Evolutionary conservation across 2,888 invertebrate species (phyloP).

Genomic region (Acholoe squamosa): DNA sequence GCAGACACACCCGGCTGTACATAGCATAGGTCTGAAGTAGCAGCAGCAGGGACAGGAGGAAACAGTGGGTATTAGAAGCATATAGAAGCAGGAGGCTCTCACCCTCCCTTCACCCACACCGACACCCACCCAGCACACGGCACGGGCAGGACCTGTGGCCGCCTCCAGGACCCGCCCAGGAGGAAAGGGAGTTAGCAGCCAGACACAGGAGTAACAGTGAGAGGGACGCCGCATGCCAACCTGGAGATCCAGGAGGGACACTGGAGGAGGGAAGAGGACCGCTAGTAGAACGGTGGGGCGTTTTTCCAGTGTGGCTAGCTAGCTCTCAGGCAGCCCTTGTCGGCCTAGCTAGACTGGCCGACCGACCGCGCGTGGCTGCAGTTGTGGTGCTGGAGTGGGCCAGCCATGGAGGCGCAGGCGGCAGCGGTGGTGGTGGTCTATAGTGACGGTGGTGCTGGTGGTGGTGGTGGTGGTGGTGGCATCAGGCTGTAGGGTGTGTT

Average conservation of each 20-base stretch:
- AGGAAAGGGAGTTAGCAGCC: background rate
- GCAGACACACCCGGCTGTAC: background rate
- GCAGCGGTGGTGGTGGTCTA: constrained; percentile 35
- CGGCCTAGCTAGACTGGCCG: constrained; percentile 1
- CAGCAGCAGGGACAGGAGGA: constrained; percentile 25
- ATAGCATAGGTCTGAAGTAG: background rate
- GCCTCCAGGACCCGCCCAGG: constrained; percentile 35
- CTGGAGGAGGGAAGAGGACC: background rate
- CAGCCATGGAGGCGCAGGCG: constrained; percentile 7
- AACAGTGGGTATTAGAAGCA: background rate
- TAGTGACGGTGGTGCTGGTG: constrained; percentile 56
- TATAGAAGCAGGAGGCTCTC: background rate
- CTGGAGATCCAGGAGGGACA: background rate
- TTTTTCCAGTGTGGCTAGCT: background rate
- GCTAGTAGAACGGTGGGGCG: background rate
- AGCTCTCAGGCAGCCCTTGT: background rate
- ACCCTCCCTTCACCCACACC: constrained; percentile 30
- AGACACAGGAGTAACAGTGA: background rate
- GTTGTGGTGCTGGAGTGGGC: constrained; percentile 16
- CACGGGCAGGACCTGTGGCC: background rate
- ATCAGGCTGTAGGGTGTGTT: constrained; percentile 38
- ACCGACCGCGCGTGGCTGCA: background rate
- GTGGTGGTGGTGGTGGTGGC: constrained; percentile 49
- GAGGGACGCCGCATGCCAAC: background rate
- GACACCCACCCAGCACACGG: background rate